Conservation (phyloP, 2,888 invertebrate species). For the Harpagoxenus sublaevis region DNA sequence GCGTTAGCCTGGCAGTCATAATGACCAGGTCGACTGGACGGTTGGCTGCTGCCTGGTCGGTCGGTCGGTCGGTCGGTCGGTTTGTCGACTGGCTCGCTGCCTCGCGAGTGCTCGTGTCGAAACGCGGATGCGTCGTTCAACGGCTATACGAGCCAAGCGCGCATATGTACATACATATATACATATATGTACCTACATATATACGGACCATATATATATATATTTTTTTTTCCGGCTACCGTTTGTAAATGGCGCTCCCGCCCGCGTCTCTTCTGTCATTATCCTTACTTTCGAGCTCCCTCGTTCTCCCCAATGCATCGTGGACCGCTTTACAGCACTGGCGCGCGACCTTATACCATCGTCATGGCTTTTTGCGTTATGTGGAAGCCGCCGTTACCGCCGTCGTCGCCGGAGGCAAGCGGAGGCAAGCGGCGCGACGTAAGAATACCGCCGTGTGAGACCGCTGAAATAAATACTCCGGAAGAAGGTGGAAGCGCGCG, state of each 20-base stretch:
- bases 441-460: constrained; percentile 27
- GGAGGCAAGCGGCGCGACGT: constrained; percentile 2
- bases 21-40: constrained; percentile 80
- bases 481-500: constrained; percentile 35
- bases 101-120: constrained; percentile 70
- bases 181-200: neutral
- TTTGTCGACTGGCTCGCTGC: constrained; percentile 36
- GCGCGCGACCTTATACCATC: constrained; percentile 68
- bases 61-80: constrained; percentile 64
- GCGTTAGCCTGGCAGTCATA: constrained; percentile 81
- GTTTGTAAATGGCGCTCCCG: constrained; percentile 71
- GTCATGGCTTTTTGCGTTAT: constrained; percentile 34
- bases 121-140: constrained; percentile 72
- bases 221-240: constrained; percentile 28
- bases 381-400: constrained; percentile 16
- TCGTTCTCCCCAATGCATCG: constrained; percentile 41
- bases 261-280: constrained; percentile 66
- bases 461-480: constrained; percentile 46
- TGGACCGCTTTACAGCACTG: constrained; percentile 68
- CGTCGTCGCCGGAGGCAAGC: neutral
- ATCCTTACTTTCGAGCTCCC: constrained; percentile 76
- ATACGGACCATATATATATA: neutral
- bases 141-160: constrained; percentile 57
- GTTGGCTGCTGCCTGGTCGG: constrained; percentile 69
- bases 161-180: neutral